Conservation (phyloP, 2,113 vertebrate genomes). For the Raja brachyura region DNA sequence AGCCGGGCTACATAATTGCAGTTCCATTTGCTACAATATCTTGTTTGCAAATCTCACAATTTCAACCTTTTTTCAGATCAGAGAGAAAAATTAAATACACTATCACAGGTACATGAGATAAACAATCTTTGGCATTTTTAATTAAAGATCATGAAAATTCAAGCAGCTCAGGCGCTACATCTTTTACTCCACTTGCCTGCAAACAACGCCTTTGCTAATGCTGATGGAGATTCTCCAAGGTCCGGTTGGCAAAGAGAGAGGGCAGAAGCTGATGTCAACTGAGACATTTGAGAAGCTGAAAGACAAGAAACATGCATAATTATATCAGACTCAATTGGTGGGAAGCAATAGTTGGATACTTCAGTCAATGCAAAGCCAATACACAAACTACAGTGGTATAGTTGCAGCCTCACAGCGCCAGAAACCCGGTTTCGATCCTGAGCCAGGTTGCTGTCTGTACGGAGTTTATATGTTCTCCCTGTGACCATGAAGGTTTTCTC, state of each 20-base stretch:
- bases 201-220: not conserved
- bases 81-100: not conserved
- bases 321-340: not conserved
- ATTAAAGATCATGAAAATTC: not conserved
- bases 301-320: slow-evolving; percentile 34
- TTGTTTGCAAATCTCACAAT: not conserved
- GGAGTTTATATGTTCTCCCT: too few species aligned
- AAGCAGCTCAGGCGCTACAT: not conserved
- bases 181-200: slow-evolving; percentile 54
- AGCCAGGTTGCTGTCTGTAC: too few species aligned
- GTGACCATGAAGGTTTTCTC: too few species aligned
- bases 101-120: not conserved
- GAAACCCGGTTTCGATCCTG: too few species aligned
- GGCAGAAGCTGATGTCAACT: slow-evolving; percentile 43
- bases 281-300: slow-evolving; percentile 68
- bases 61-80: not conserved
- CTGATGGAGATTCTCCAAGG: slow-evolving; percentile 47
- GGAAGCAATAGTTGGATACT: not conserved
- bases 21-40: not conserved
- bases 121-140: not conserved
- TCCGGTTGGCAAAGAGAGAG: slow-evolving; percentile 36
- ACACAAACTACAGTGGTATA: not conserved
- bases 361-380: not conserved
- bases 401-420: too few species aligned
- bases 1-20: not conserved